phyloP scores from a whole-genome alignment of 1,140 invertebrate species.

The Akabosia matsudoensis region DNA sequence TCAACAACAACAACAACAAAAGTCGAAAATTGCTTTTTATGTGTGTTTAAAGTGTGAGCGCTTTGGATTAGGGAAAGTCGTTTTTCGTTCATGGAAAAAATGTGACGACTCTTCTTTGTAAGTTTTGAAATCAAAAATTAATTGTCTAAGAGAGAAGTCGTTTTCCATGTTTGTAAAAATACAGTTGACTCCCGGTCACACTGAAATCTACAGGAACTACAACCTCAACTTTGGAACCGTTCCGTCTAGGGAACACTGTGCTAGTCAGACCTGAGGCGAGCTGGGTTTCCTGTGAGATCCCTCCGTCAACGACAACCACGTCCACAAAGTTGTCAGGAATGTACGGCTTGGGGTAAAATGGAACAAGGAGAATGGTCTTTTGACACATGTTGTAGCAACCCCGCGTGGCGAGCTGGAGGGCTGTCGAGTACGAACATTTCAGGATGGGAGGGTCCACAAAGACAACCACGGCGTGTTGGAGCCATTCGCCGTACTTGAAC shows the following conservation, averaged over 20 bases:
- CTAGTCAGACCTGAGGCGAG: background rate
- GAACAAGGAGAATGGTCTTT: background rate
- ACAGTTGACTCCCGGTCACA: background rate
- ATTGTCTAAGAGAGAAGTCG: background rate
- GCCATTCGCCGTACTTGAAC: background rate
- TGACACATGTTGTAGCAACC: slow-evolving; percentile 5
- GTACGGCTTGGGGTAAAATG: background rate
- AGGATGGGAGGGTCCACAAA: background rate
- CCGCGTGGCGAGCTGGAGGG: background rate
- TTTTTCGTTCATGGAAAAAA: no score
- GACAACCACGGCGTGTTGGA: background rate
- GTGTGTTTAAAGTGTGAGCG: no score
- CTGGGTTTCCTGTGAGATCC: background rate
- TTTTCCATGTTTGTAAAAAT: slow-evolving; percentile 4
- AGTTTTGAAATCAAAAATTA: background rate
- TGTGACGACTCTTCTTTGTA: no score
- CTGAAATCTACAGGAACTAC: background rate
- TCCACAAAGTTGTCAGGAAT: background rate
- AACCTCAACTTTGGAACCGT: background rate
- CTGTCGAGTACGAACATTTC: background rate
- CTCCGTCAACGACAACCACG: background rate
- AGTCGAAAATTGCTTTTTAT: no score
- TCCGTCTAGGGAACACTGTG: background rate
- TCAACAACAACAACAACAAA: background rate
- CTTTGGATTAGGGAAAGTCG: no score